Evolutionary conservation across 2,888 invertebrate species (phyloP), one percentile per base, ranked within the genome.

Genomic region (Ecdyonurus torrentis): DNA sequence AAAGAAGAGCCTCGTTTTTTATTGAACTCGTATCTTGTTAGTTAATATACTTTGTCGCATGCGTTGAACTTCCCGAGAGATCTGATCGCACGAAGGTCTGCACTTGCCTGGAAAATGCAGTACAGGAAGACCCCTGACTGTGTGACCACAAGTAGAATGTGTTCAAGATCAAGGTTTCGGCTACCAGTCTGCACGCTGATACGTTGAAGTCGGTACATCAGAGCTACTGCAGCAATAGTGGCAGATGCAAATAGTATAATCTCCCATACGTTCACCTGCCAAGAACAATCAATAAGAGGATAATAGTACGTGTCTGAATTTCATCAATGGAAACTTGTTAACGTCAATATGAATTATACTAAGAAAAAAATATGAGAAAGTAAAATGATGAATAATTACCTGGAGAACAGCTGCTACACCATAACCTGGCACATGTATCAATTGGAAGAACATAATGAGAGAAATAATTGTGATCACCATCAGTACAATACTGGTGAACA

Each of bases 251-350:
- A 77, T 7, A 79, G 71, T 18, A 71, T 69, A 2, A 76, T 69
- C 66, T 79, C 78, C 19, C 74, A 81, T 37, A 83, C 73, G 70
- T 84, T 83, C 58, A 83, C 82, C 76, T 83, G 74, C 60, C 78
- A 72, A 55, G 7, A n/a, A n/a, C n/a, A 50, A 50, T 50, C 50
- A 10, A n/a, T n/a, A n/a, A n/a, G n/a, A n/a, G n/a, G n/a, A n/a
- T n/a, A n/a, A n/a, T n/a, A n/a, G n/a, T n/a, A n/a, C n/a, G n/a
- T n/a, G n/a, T n/a, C n/a, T n/a, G n/a, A n/a, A n/a, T n/a, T n/a
- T n/a, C n/a, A n/a, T n/a, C n/a, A n/a, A n/a, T n/a, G n/a, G n/a
- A n/a, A n/a, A n/a, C n/a, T n/a, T n/a, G n/a, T n/a, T n/a, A n/a
- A n/a, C n/a, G n/a, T n/a, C n/a, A n/a, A n/a, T n/a, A n/a, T n/a